Conservation (phyloP, 2,113 vertebrate genomes). For the Fulica atra region DNA sequence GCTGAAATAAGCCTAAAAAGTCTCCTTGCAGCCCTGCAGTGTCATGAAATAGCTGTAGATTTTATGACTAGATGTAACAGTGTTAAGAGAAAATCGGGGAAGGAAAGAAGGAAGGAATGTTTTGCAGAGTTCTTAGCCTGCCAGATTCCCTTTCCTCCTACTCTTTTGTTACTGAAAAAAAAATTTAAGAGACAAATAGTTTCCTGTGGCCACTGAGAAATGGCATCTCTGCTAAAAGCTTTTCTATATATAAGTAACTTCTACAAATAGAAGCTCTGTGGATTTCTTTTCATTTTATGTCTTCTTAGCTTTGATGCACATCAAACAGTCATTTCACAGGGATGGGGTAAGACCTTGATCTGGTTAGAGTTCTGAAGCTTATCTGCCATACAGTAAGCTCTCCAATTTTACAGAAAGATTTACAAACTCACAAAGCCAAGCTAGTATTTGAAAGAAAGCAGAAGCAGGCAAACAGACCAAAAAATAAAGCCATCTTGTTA, state of each 20-base stretch:
- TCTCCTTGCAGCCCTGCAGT: neutral
- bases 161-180: neutral
- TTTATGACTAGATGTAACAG: neutral
- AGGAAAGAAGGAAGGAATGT: neutral
- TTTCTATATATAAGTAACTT: neutral
- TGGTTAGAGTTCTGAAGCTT: neutral
- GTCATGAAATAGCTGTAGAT: neutral
- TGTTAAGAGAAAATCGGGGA: neutral
- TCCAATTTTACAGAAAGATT: neutral
- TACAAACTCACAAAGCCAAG: neutral
- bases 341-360: neutral
- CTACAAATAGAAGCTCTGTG: accelerated
- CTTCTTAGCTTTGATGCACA: neutral
- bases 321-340: neutral
- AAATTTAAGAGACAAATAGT: neutral
- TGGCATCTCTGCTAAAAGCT: neutral
- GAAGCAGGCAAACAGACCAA: neutral
- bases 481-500: neutral
- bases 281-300: neutral
- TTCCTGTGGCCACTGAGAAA: neutral
- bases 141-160: neutral
- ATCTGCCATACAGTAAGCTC: neutral
- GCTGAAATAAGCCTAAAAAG: neutral
- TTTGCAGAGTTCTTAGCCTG: neutral
- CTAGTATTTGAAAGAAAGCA: neutral